phyloP scores from a whole-genome alignment of 1,140 invertebrate genomes.

The Nasonia giraulti region DNA sequence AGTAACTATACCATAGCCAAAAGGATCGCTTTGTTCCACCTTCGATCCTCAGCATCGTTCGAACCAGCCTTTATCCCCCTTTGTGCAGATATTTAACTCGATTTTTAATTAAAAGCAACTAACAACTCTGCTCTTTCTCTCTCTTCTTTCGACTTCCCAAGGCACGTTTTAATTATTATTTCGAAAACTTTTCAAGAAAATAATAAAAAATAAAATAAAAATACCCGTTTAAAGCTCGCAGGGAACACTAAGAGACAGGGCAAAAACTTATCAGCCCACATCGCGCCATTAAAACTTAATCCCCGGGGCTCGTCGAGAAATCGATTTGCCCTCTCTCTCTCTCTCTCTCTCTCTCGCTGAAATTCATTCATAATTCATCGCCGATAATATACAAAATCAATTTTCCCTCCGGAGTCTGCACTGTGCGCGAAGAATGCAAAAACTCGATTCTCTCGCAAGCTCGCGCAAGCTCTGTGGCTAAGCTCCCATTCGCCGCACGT shows the following conservation, averaged over 20 bases:
- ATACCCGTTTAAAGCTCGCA: not conserved
- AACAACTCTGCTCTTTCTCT: too few relatives aligned
- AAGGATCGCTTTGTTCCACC: too few relatives aligned
- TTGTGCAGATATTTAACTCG: too few relatives aligned
- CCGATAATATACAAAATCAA: conserved; percentile 19
- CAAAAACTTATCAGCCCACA: not conserved
- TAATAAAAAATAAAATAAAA: not conserved
- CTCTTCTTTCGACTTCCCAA: not conserved
- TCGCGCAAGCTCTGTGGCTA: not conserved
- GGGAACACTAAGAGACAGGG: not conserved
- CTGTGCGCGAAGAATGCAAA: not conserved
- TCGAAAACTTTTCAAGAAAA: not conserved
- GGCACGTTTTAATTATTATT: not conserved
- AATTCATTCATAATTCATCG: conserved; percentile 33
- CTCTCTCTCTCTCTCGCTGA: not conserved
- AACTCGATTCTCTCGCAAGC: not conserved
- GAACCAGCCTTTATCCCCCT: too few relatives aligned
- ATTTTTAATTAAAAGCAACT: too few relatives aligned
- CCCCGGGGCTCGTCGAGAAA: not conserved
- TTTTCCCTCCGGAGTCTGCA: not conserved
- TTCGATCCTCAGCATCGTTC: too few relatives aligned
- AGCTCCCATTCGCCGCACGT: not conserved
- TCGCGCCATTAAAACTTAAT: conserved; percentile 19
- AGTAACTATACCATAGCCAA: too few relatives aligned
- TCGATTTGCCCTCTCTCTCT: not conserved